Conservation (phyloP, 2,797 vertebrate species). For the Myotis planiceps region DNA sequence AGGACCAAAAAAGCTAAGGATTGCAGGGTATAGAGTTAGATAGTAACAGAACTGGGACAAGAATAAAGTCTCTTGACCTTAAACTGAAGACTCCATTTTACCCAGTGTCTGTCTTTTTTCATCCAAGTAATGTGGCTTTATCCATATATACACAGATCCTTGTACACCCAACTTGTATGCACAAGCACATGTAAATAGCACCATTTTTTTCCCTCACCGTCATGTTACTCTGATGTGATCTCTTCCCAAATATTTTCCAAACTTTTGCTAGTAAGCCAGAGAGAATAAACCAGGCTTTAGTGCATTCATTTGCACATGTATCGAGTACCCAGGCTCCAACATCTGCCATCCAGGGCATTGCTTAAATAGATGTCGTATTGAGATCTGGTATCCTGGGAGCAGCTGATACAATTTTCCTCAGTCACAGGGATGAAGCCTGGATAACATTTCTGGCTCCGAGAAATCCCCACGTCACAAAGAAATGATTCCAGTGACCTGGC, state of each 20-base stretch:
- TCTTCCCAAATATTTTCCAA: conserved; percentile 47
- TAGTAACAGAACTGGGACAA: background rate
- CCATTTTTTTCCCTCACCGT: background rate
- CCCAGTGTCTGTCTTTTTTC: background rate
- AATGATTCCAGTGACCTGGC: conserved; percentile 67
- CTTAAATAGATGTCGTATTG: conserved; percentile 58
- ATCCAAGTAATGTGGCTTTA: background rate
- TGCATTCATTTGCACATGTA: background rate
- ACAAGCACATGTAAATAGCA: background rate
- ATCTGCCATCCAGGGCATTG: conserved; percentile 54
- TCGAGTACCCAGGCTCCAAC: background rate
- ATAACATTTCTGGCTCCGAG: conserved; percentile 74
- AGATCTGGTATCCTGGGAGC: conserved; percentile 72
- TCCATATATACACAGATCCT: background rate
- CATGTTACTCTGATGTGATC: background rate
- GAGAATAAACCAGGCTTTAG: background rate
- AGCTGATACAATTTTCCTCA: conserved; percentile 74
- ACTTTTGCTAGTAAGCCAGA: background rate
- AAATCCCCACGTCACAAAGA: conserved; percentile 72
- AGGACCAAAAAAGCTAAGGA: background rate
- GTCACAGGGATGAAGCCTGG: conserved; percentile 70
- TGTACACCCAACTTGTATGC: background rate
- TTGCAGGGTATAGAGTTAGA: background rate
- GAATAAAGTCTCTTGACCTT: background rate
- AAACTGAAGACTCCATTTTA: background rate